Percentiles rank a stretch among this genome's conserved stretches.
Evolutionary conservation across 1,140 invertebrate species (phyloP).

Genomic region (Marisa cornuarietis): DNA sequence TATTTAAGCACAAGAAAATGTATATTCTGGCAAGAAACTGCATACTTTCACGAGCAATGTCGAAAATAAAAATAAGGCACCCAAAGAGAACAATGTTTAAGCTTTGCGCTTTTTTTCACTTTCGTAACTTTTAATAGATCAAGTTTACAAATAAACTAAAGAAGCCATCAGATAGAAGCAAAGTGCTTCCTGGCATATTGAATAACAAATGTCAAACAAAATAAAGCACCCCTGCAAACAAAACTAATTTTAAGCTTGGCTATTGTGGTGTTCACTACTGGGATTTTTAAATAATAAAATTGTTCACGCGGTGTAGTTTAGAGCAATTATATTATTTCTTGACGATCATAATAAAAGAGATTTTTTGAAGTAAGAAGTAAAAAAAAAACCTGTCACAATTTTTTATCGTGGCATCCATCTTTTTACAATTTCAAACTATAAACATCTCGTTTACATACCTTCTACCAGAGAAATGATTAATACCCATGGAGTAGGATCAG

Average conservation of each 20-base stretch:
- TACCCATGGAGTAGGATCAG: too few relatives aligned
- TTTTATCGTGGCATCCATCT: not conserved
- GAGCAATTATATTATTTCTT: not conserved
- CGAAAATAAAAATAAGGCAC: too few relatives aligned
- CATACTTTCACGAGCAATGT: too few relatives aligned
- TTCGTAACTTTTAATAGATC: conserved; percentile 1
- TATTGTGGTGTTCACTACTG: too few relatives aligned
- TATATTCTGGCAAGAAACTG: too few relatives aligned
- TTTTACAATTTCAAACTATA: not conserved
- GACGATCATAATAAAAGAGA: not conserved
- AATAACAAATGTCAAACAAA: too few relatives aligned
- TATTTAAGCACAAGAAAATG: not conserved
- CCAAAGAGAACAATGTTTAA: conserved; percentile 1
- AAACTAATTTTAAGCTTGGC: too few relatives aligned
- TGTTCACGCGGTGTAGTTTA: too few relatives aligned
- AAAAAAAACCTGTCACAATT: not conserved
- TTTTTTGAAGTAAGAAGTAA: not conserved
- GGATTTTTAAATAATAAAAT: too few relatives aligned
- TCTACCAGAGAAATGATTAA: not conserved
- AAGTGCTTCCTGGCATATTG: too few relatives aligned
- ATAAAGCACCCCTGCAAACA: too few relatives aligned
- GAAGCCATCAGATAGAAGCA: not conserved
- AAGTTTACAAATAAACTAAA: conserved; percentile 14
- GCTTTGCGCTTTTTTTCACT: conserved; percentile 11
- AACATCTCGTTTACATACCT: not conserved